A percentile compares a stretch with the other conserved stretches of the same genome.
These are phyloP conservation scores for Felis catus DNA, from an alignment of 2,113 vertebrate genomes.

Conservation along the genomic window DNA sequence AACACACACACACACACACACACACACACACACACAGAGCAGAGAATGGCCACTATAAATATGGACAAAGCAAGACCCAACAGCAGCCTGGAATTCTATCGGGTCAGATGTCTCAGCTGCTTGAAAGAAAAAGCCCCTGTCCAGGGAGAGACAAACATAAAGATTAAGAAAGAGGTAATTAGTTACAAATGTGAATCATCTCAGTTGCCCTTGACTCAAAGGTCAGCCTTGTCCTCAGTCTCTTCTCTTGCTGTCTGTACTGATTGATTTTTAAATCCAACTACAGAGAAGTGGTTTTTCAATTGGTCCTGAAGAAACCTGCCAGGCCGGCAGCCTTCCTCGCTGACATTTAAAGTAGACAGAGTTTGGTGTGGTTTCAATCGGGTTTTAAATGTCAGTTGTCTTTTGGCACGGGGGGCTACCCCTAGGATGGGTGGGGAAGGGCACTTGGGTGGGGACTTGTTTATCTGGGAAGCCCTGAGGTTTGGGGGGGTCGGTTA, in stretches of 20 bases:
- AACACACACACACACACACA: neutral
- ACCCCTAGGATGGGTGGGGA: neutral
- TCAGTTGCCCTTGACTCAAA: conserved; percentile 34
- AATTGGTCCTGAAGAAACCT: conserved; percentile 45
- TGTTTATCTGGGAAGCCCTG: conserved; percentile 57
- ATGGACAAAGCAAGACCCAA: neutral
- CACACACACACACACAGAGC: neutral
- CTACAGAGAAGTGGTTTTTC: conserved; percentile 46
- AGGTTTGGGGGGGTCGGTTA: conserved; percentile 41
- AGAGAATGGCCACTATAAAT: neutral
- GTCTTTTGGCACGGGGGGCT: conserved; percentile 48
- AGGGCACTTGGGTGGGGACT: conserved; percentile 25
- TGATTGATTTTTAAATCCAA: neutral
- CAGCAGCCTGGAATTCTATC: conserved; percentile 49
- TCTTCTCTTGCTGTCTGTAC: conserved; percentile 12
- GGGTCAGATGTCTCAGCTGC: conserved; percentile 22
- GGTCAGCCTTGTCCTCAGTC: neutral
- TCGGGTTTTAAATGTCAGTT: conserved; percentile 46
- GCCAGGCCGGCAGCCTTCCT: conserved; percentile 19
- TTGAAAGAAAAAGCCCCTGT: neutral
- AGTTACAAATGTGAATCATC: conserved; percentile 37
- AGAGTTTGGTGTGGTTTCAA: conserved; percentile 48
- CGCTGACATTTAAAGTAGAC: conserved; percentile 56
- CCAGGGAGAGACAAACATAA: neutral
- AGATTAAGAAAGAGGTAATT: conserved; percentile 55